phyloP scores from a whole-genome alignment of 2,113 vertebrate species.

The Xenopus laevis region DNA sequence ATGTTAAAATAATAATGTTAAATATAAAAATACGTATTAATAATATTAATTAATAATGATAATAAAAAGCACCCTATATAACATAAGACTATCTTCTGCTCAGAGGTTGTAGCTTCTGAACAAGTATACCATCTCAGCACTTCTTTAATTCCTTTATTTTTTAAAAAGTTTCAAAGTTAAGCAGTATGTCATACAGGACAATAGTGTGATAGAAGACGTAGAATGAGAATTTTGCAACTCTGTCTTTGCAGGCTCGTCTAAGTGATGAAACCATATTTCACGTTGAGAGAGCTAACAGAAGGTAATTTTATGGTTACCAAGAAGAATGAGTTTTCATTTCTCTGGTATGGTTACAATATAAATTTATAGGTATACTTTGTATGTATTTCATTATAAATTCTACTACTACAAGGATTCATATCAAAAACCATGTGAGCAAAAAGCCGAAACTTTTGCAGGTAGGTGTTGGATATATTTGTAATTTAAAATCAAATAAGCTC shows the following conservation, averaged over 20 bases:
- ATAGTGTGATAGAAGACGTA: slow-evolving; percentile 55
- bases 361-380: slow-evolving; percentile 80
- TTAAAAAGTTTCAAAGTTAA: slow-evolving; percentile 55
- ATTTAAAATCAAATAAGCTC: slow-evolving; percentile 79
- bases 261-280: slow-evolving; percentile 72
- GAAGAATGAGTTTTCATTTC: slow-evolving; percentile 79
- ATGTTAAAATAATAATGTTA: too few species aligned
- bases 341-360: slow-evolving; percentile 75
- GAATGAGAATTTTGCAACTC: slow-evolving; percentile 58
- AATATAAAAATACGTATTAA: too few species aligned
- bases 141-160: too few species aligned
- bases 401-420: slow-evolving; percentile 60
- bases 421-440: slow-evolving; percentile 53
- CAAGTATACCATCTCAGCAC: too few species aligned
- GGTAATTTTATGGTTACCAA: slow-evolving; percentile 81
- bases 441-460: slow-evolving; percentile 63
- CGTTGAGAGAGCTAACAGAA: slow-evolving; percentile 77
- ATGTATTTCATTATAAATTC: slow-evolving; percentile 77
- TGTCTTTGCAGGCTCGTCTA: slow-evolving; percentile 61
- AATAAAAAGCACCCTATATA: too few species aligned
- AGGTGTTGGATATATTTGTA: slow-evolving; percentile 71
- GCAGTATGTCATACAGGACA: slow-evolving; percentile 50
- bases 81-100: too few species aligned
- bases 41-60: too few species aligned
- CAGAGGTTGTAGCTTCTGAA: too few species aligned